Evolutionary conservation across 2,113 vertebrate species (phyloP), one percentile per base, ranked within the genome.

Genomic region (Austrofundulus limnaeus): DNA sequence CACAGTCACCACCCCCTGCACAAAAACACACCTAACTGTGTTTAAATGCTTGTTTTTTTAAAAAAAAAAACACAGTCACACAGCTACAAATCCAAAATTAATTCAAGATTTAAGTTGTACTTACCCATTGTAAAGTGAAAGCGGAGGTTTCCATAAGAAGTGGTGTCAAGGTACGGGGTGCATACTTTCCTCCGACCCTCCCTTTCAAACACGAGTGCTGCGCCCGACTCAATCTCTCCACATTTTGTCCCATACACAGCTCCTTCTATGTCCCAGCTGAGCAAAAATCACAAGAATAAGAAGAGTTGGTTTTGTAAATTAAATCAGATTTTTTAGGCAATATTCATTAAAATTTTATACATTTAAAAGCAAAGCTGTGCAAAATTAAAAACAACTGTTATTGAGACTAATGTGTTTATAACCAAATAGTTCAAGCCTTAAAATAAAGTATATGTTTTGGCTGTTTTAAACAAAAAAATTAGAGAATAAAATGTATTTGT

Each of bases 91-190:
- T 34, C 11, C 16, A 16, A 42, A 42, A 7, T 11, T 24, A 14
- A 19, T 52, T 5, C 59, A 10, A 16, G 9, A 28, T 12, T 13
- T 17, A 37, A 23, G 19, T 31, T 47, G 68, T 63, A 19, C 14
- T 48, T 73, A 99, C 97, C 97, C 95, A 98, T 97, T 50, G 91
- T 90, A 43, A 97, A 98, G 91, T 96, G 89, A 91, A 99, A 96
- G 25, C 97, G 92, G 48, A 99, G 92, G 91, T 98, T 99, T 65
- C 97, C 97, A 14, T 94, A 97, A 38, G 92, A 91, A 0, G 95
- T 98, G 43, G 95, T 94, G 80, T 99, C 96, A 85, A 98, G 90
- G 80, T 94, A 95, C 0, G 97, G 96, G 12, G 96, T 99, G 61
- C 97, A 99, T 61, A 96, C 75, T 84, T 92, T 94, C 67, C 97